phyloP scores from a whole-genome alignment of 2,888 invertebrate genomes.

The Drosophila colorata region DNA sequence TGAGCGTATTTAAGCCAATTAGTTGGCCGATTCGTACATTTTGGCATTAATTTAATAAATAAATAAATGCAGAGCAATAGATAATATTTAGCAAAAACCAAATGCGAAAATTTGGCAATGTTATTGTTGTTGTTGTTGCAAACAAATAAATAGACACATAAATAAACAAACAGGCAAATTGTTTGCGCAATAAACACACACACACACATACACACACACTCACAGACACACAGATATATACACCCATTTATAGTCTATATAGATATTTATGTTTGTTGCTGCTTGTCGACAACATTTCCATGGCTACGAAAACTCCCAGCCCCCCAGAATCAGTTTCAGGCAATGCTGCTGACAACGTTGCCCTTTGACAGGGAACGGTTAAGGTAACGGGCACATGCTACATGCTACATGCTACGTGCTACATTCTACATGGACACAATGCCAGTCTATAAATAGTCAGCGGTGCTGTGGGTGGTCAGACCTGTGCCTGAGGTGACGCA shows the following conservation, averaged over 20 bases:
- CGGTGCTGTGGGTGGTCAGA: constrained; percentile 9
- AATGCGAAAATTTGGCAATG: constrained; percentile 22
- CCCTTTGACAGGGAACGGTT: constrained; percentile 38
- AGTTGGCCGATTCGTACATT: constrained; percentile 19
- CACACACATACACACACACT: constrained; percentile 29
- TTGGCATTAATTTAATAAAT: constrained; percentile 54
- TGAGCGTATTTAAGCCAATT: constrained; percentile 53
- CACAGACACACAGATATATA: constrained; percentile 9
- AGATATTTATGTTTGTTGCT: constrained; percentile 30
- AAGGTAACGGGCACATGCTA: constrained; percentile 22
- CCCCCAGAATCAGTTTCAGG: constrained; percentile 45
- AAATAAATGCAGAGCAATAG: constrained; percentile 15
- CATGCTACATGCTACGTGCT: constrained; percentile 37
- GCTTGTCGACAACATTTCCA: constrained; percentile 48
- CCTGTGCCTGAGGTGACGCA: constrained; percentile 53
- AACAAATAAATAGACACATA: constrained; percentile 55
- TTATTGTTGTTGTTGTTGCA: constrained; percentile 26
- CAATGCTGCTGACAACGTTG: constrained; percentile 24
- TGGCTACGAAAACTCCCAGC: constrained; percentile 45
- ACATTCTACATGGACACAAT: constrained; percentile 64
- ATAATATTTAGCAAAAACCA: constrained; percentile 9
- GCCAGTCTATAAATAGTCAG: constrained; percentile 72
- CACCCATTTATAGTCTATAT: constrained; percentile 3
- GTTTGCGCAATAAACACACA: constrained; percentile 64
- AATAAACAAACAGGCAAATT: constrained; percentile 71